Percentiles rank a stretch among this genome's conserved stretches.
These are phyloP conservation scores for Sarcoramphus papa DNA, from an alignment of 2,797 vertebrate species.

Conservation along the genomic window DNA sequence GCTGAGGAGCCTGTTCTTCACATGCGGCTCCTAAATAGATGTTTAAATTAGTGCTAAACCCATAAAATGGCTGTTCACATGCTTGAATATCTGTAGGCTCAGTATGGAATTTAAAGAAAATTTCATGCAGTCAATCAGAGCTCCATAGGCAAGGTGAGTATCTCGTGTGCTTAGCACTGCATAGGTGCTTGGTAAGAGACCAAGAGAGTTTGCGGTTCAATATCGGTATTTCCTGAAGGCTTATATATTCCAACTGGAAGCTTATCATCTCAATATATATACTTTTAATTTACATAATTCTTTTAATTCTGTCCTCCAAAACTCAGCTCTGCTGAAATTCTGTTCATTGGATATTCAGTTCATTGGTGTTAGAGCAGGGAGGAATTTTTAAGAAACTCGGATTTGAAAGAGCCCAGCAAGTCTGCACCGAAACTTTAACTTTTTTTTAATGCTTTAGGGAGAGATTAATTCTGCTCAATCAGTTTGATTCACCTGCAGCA, in stretches of 20 bases:
- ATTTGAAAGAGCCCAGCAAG: slow-evolving; percentile 16
- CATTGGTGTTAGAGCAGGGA: not conserved
- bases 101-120: not conserved
- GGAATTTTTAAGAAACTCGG: not conserved
- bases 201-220: not conserved
- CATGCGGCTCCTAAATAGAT: not conserved
- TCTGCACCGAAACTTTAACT: slow-evolving; percentile 29
- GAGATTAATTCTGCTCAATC: slow-evolving; percentile 69
- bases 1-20: not conserved
- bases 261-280: not conserved
- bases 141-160: not conserved
- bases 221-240: not conserved
- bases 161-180: not conserved
- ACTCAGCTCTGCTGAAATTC: not conserved
- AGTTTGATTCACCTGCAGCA: slow-evolving; percentile 70
- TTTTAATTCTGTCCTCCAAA: not conserved
- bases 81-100: not conserved
- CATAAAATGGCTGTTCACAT: not conserved
- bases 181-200: not conserved
- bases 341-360: not conserved
- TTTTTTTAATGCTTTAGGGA: slow-evolving; percentile 66
- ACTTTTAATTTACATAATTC: not conserved
- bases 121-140: not conserved
- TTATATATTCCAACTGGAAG: not conserved
- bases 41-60: not conserved